A percentile compares a stretch with the other conserved stretches of the same genome.
phyloP scores from a whole-genome alignment of 2,113 vertebrate species.

The Phyllostomus hastatus region DNA sequence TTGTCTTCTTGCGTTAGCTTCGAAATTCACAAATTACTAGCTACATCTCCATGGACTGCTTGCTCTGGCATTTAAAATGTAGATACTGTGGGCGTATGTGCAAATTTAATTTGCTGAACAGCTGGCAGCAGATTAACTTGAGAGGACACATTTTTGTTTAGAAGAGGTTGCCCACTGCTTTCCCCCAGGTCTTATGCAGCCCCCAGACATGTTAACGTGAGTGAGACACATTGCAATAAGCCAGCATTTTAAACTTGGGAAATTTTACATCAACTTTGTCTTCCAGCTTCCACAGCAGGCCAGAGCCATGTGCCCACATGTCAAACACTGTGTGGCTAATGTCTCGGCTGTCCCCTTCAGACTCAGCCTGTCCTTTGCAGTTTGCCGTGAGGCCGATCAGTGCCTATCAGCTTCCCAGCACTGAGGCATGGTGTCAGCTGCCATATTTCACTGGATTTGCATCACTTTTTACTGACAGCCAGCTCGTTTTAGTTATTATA shows the following conservation, averaged over 20 bases:
- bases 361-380: not conserved
- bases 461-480: not conserved
- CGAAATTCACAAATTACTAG: not conserved
- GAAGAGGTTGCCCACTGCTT: not conserved
- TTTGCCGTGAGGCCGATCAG: not conserved
- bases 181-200: not conserved
- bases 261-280: not conserved
- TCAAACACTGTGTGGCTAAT: not conserved
- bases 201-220: not conserved
- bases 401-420: not conserved
- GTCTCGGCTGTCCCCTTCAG: not conserved
- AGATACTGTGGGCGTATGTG: not conserved
- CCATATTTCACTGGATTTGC: not conserved
- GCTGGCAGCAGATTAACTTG: not conserved
- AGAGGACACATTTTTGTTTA: not conserved
- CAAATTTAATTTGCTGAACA: slow-evolving; percentile 23
- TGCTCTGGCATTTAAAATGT: not conserved
- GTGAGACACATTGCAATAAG: not conserved
- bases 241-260: not conserved
- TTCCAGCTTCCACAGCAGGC: not conserved
- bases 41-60: not conserved
- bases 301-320: not conserved
- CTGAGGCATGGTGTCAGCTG: not conserved
- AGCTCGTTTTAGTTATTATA: not conserved
- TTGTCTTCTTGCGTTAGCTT: not conserved